Evolutionary conservation across 2,888 invertebrate species (phyloP).

Genomic region (Mimumesa dahlbomi): DNA sequence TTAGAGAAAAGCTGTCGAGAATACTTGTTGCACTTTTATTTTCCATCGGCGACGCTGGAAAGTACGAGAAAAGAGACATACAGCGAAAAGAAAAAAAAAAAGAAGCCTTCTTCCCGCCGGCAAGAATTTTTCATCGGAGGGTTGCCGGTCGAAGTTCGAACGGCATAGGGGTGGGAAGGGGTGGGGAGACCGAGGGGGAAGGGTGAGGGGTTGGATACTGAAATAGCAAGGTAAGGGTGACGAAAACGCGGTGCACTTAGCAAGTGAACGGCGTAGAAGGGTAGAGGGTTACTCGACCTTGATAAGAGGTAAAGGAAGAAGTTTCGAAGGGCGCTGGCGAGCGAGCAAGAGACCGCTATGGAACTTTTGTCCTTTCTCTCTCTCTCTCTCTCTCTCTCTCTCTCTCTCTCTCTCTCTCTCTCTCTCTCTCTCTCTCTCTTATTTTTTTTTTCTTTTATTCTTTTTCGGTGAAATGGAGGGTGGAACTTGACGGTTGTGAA

Average conservation of each 20-base stretch:
- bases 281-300: conserved; percentile 44
- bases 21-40: conserved; percentile 58
- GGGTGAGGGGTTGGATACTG: conserved; percentile 53
- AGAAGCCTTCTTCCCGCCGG: conserved; percentile 41
- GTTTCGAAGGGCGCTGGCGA: conserved; percentile 19
- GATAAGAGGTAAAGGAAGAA: conserved; percentile 51
- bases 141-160: conserved; percentile 35
- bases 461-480: conserved; percentile 33
- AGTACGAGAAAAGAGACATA: not conserved
- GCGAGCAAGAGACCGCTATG: not conserved
- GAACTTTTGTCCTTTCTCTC: too few species aligned
- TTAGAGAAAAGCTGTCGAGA: conserved; percentile 37
- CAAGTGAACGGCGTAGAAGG: conserved; percentile 50
- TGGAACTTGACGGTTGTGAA: conserved; percentile 29
- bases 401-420: conserved; percentile 4
- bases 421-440: not conserved
- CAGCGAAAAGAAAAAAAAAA: not conserved
- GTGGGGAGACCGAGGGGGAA: conserved; percentile 24
- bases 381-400: not conserved
- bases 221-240: conserved; percentile 55
- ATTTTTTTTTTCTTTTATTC: not conserved
- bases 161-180: too few species aligned
- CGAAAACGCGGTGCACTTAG: conserved; percentile 71
- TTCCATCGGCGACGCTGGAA: conserved; percentile 50
- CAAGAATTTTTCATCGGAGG: conserved; percentile 64